Conservation (phyloP, 2,113 vertebrate genomes). For the Sinocyclocheilus grahami region DNA sequence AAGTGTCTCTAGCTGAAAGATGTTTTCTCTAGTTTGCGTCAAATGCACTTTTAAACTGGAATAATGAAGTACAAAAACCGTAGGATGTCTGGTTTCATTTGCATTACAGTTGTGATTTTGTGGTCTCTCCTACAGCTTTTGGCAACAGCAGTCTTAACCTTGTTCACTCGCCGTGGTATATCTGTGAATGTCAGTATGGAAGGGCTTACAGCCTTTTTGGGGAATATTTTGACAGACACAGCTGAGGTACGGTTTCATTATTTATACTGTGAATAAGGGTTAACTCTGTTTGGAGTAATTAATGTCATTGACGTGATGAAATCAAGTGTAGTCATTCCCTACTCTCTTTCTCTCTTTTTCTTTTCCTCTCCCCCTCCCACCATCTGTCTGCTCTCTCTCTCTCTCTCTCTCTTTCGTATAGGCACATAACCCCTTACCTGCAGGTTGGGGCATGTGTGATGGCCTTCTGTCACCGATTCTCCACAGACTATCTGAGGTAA, state of each 20-base stretch:
- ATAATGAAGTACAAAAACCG: background rate
- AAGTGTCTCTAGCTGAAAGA: slow-evolving; percentile 49
- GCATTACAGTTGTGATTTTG: background rate
- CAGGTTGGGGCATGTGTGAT: slow-evolving; percentile 73
- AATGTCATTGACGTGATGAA: slow-evolving; percentile 40
- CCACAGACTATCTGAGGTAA: slow-evolving; percentile 71
- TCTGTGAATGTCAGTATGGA: slow-evolving; percentile 62
- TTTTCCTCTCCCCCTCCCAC: background rate
- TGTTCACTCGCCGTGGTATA: slow-evolving; percentile 61
- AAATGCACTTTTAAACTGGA: background rate
- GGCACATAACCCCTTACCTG: slow-evolving; percentile 58
- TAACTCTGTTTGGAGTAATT: slow-evolving; percentile 32
- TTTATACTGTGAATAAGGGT: slow-evolving; percentile 21
- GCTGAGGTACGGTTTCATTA: slow-evolving; percentile 62
- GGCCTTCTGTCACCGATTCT: slow-evolving; percentile 72
- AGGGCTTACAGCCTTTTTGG: slow-evolving; percentile 60
- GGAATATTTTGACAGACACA: slow-evolving; percentile 55
- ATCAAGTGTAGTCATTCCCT: slow-evolving; percentile 14
- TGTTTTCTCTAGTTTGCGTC: slow-evolving; percentile 1
- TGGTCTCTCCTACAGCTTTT: slow-evolving; percentile 56
- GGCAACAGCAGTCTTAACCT: slow-evolving; percentile 69
- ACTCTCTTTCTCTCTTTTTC: background rate
- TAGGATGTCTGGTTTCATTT: slow-evolving; percentile 33
- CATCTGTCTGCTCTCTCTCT: slow-evolving; percentile 8
- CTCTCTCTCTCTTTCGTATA: slow-evolving; percentile 44